Base-by-base conservation (phyloP, 2,888 invertebrate species). In the Phaonia tiefii region DNA sequence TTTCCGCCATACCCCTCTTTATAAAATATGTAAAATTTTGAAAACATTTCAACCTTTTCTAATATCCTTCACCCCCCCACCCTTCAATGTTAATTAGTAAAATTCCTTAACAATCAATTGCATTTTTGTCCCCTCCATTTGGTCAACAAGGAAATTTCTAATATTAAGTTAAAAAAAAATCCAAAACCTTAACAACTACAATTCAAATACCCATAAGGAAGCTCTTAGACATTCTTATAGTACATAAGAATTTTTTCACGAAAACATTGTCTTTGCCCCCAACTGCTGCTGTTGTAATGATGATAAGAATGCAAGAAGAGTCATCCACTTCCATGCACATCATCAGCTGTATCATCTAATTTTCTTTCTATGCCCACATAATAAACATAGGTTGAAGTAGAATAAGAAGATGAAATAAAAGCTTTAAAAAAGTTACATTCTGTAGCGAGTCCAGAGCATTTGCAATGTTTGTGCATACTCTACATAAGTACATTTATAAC, bases 401-500 rank as follows among this genome's bases (percentile, higher is more conserved):
- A 56, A 56, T 8, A 56, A 1, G 11, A 60, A 60, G 1, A 20
- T 17, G n/a, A 8, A 60, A 15, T 5, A 37, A 37, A 8, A 26
- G 31, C 8, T 15, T 15, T 10, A 37, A n/a, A 37, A 63, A 42
- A 39, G 3, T 1, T 22, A 42, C 39, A 63, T 63, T 20, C 22
- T 63, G 4, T 63, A 37, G 39, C 42, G 22, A 39, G 22, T 39
- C 10, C n/a, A 13, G 42, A 13, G 42, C 63, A 63, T 63, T 17
- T 17, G 22, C 63, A 11, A 63, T 39, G 63, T 63, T 63, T 31
- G 63, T 63, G 39, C 37, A 42, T 42, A 63, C 63, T 63, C 63
- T 22, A 63, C 42, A 63, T 63, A n/a, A n/a, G n/a, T n/a, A 63
- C 22, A 63, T 63, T 63, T 63, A 42, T 42, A 63, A 63, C 63